phyloP scores from a whole-genome alignment of 2,888 invertebrate species.

The Chrysomela aeneicollis region DNA sequence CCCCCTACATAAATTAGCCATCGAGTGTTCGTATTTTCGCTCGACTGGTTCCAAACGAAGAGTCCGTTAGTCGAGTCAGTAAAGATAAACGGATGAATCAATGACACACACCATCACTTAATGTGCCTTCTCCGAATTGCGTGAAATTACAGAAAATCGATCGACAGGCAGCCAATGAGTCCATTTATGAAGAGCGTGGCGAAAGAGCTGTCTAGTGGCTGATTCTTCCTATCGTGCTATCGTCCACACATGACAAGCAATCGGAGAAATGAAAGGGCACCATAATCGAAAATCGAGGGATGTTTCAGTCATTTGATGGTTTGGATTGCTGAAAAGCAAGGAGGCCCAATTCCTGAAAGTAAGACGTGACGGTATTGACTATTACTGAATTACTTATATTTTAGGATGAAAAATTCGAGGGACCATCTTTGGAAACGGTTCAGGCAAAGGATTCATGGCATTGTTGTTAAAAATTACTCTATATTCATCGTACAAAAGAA shows the following conservation, averaged over 20 bases:
- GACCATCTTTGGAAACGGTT: no score
- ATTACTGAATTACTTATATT: no score
- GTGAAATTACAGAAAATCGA: conserved; percentile 49
- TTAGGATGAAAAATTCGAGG: no score
- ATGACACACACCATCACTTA: conserved; percentile 54
- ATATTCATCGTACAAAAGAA: no score
- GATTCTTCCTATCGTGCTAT: neutral
- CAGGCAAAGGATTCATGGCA: no score
- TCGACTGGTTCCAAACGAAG: conserved; percentile 33
- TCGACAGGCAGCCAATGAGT: neutral
- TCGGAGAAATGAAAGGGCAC: neutral
- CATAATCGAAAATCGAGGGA: neutral
- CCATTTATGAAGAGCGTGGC: neutral
- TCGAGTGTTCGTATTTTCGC: conserved; percentile 32
- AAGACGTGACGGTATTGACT: no score
- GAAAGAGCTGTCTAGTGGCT: no score
- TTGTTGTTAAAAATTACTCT: no score
- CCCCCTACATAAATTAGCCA: conserved; percentile 38
- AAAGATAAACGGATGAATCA: conserved; percentile 52
- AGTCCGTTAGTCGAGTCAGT: conserved; percentile 17
- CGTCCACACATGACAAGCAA: neutral
- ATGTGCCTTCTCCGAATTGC: conserved; percentile 54
- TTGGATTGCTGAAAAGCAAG: no score
- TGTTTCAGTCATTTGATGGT: no score
- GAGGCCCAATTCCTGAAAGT: no score